Evolutionary conservation across 2,797 vertebrate genomes (phyloP), one percentile per base, ranked within the genome.

Genomic region (Spinibarbus caldwelli): DNA sequence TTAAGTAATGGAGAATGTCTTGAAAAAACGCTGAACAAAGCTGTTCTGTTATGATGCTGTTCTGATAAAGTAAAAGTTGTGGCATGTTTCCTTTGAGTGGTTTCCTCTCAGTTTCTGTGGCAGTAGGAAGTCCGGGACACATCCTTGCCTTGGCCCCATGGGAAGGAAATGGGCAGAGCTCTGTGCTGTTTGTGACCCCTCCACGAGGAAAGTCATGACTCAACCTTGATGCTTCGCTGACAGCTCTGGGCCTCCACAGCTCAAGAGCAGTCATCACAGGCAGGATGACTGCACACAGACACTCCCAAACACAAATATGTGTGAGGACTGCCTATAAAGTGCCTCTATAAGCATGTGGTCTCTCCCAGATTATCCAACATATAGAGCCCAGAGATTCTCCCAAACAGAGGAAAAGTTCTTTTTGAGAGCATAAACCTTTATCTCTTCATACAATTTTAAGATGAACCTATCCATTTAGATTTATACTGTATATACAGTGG

Each of bases 201-300:
- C 71, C 36, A 87, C 85, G 89, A 90, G 89, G 90, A 93, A 90
- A 92, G 93, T 92, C 92, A 92, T 92, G 92, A 91, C 90, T 92
- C 91, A 92, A 95, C 94, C 94, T 95, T 95, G 93, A 93, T 88
- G 90, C 90, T 91, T 88, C 76, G 91, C 93, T 94, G 93, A 94
- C 93, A 92, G 91, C 91, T 92, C 92, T 91, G 87, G 87, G 88
- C 89, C 89, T 81, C 78, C 87, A 90, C 84, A 90, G 88, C 88
- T 89, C 90, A 70, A 86, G 70, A 85, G 83, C 80, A 38, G 87
- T 89, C 85, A 83, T 80, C 78, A 83, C 86, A 85, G 81, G 80
- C 84, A 79, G 82, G 15, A 80, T 76, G 62, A 52, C 72, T 66
- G 47, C 52, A 83, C 57, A 75, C 76, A 82, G 71, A 80, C 80